Base-by-base conservation (phyloP, 2,888 invertebrate species). In the Octodonta nipae region DNA sequence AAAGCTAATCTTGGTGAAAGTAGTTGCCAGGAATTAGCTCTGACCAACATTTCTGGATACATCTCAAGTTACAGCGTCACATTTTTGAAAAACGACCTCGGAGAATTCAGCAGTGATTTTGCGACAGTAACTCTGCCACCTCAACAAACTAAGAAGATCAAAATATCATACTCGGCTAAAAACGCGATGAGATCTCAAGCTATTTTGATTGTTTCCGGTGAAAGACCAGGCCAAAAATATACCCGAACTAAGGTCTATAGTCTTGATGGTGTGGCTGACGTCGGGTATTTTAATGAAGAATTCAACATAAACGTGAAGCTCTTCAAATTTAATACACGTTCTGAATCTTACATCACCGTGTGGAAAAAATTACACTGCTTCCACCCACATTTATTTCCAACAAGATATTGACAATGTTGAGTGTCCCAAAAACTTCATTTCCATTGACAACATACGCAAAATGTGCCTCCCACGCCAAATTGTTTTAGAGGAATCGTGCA, bases 1-100 rank as follows among this genome's bases (percentile, higher is more conserved):
- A 56, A 58, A 34, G 66, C 68, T 8, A 63, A 66, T 7, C 52
- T 72, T 11, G 55, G 68, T 17, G 54, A 60, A 42, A 62, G 56
- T 36, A 62, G 63, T 3, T 52, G 55, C 2, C 55, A 67, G 13
- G 52, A 56, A 36, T 45, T 71, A 6, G 47, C 46, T 4, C 57
- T 72, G 5, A 52, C 49, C 37, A 66, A 70, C 15, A 25, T 34
- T 5, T 49, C 51, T 5, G 34, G 44, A 4, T 37, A 33, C 6
- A 25, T 41, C 1, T 46, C 56, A 4, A 33, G 42, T 3, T 60
- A 56, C 34, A 40, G 37, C 3, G 39, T 54, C 0, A 44, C 45
- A 3, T 49, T 59, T 26, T 54, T 58, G 27, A 41, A 43, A 4
- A 53, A 58, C 27, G 43, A 47, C 4, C 33, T 37, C 2, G 41